A percentile compares a stretch with the other conserved stretches of the same genome.
Evolutionary conservation across 2,113 vertebrate genomes (phyloP).

Genomic region (Chaetodon auriga): DNA sequence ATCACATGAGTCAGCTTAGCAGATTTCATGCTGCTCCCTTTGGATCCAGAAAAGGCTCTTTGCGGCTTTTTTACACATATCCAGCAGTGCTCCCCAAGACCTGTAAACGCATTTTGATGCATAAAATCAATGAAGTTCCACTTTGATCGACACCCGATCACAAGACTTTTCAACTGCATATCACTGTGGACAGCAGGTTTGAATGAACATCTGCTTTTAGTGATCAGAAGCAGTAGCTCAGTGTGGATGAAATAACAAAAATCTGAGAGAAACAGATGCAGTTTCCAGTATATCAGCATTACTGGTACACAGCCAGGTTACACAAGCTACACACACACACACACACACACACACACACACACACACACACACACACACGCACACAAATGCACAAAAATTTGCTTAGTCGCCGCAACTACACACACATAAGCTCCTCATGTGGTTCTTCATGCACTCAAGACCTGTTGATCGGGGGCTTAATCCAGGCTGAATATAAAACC

Average conservation of each 20-base stretch:
- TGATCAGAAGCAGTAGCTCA: conserved; percentile 13
- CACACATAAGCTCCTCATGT: conserved; percentile 40
- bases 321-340: neutral
- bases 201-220: neutral
- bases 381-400: conserved; percentile 6
- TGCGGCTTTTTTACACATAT: neutral
- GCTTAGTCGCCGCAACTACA: neutral
- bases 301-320: conserved; percentile 5
- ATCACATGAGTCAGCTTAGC: neutral
- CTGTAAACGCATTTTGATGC: neutral
- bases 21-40: neutral
- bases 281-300: conserved; percentile 17
- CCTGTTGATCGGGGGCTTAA: conserved; percentile 44
- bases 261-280: conserved; percentile 4
- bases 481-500: conserved; percentile 52
- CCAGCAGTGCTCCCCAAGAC: neutral
- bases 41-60: neutral
- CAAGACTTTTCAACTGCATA: neutral
- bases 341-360: conserved; percentile 23
- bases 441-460: conserved; percentile 40
- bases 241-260: neutral
- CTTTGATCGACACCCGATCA: neutral
- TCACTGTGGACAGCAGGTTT: neutral
- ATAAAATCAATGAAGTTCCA: too few species aligned
- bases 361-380: conserved; percentile 1